These are phyloP conservation scores for Girardinus metallicus DNA, from an alignment of 2,797 vertebrate genomes.

Conservation along the genomic window DNA sequence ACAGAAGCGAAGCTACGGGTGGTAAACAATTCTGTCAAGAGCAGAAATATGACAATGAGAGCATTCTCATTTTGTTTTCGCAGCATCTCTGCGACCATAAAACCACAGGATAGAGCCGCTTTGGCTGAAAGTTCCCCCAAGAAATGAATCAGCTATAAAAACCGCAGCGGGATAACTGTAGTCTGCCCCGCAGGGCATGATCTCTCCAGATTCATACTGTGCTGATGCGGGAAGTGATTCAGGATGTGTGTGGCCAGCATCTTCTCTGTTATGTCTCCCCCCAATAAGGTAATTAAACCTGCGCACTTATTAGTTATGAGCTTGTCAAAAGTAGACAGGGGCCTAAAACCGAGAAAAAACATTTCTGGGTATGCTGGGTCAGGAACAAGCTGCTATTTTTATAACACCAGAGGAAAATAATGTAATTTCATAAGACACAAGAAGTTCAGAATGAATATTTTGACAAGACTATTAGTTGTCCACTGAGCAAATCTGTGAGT, in stretches of 20 bases:
- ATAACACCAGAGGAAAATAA: conserved; percentile 29
- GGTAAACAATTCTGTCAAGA: conserved; percentile 54
- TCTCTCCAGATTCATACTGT: conserved; percentile 59
- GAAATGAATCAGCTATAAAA: conserved; percentile 76
- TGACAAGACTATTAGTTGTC: background rate
- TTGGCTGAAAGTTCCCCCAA: conserved; percentile 57
- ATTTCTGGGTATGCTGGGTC: conserved; percentile 2
- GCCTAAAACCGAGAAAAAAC: background rate
- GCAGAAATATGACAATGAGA: conserved; percentile 38
- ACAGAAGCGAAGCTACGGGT: conserved; percentile 25
- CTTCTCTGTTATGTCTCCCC: conserved; percentile 33
- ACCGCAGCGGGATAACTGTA: conserved; percentile 58
- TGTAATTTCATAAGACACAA: background rate
- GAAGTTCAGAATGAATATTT: background rate
- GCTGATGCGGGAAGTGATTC: conserved; percentile 66
- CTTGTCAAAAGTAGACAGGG: conserved; percentile 14
- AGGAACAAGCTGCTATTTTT: conserved; percentile 54
- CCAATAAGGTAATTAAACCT: conserved; percentile 54
- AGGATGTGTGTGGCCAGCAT: conserved; percentile 59
- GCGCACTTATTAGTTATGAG: conserved; percentile 56
- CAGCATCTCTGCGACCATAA: conserved; percentile 59
- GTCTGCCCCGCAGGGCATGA: conserved; percentile 49
- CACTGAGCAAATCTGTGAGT: background rate
- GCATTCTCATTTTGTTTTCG: conserved; percentile 62
- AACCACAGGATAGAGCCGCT: conserved; percentile 61